Base-by-base conservation (phyloP, 2,888 invertebrate species). In the Coelinius sp. region DNA sequence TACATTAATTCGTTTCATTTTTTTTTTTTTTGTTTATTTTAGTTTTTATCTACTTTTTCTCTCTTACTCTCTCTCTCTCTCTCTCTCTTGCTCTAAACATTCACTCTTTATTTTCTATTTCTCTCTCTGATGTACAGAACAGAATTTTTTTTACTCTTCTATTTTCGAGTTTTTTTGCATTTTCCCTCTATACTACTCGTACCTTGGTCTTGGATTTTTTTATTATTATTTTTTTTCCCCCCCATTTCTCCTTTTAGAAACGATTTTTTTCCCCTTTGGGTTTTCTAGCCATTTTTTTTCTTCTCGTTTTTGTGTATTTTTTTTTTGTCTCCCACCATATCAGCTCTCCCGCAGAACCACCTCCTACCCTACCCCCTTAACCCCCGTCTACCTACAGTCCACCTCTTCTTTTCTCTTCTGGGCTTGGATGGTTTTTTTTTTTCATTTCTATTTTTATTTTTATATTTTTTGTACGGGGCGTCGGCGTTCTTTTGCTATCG, bases 401-500 rank as follows among this genome's bases (percentile, higher is more conserved):
- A 59, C 68, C 73, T 68, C 75, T 77, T 77, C 71, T 46, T 78
- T 52, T 80, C 77, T 76, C 62, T 64, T 70, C 70, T 27, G 67
- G 46, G 24, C 59, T 49, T 7, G 46, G 31, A 56, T 27, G n/a
- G 24, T 12, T 68, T 72, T 66, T 63, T 62, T 67, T 68, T 71
- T 62, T 71, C 44, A 24, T 70, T 56, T 44, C 67, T 71, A 73
- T 71, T 59, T 70, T 44, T 46, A 10, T 46, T 46, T 46, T 44
- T 69, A 68, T 75, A 70, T n/a, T n/a, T n/a, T n/a, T n/a, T n/a
- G n/a, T 67, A 73, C 68, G 78, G 77, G 78, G 79, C 82, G 81
- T 81, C 81, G 81, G 80, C 80, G 83, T 84, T 79, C 82, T 83
- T 85, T 84, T 81, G 80, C 84, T 82, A 84, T 84, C 84, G 85